These are phyloP conservation scores for Chromoteleia sp. DNA, from an alignment of 2,888 invertebrate genomes.

Conservation along the genomic window DNA sequence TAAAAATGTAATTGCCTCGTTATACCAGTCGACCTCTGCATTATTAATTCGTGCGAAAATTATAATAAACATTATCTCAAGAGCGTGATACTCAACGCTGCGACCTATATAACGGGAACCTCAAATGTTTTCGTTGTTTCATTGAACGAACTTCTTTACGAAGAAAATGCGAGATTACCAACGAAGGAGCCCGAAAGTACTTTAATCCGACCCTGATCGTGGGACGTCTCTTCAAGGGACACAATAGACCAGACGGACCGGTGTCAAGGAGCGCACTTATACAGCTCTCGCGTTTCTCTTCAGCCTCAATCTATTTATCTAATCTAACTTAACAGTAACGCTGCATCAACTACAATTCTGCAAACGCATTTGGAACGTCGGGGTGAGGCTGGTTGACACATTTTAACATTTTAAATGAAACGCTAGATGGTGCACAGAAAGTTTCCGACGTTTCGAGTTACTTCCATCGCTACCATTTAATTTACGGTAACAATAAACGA, in stretches of 20 bases:
- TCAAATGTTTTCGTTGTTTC: not conserved
- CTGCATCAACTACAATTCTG: constrained; percentile 14
- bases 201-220: constrained; percentile 54
- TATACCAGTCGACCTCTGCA: too few species aligned
- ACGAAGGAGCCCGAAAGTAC: constrained; percentile 22
- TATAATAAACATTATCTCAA: too few species aligned
- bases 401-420: too few species aligned
- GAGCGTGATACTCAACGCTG: too few species aligned
- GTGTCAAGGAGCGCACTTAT: constrained; percentile 47
- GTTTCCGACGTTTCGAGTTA: not conserved
- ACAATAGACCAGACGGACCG: constrained; percentile 55
- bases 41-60: too few species aligned
- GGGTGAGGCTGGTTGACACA: too few species aligned
- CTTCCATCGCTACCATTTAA: too few species aligned
- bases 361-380: not conserved
- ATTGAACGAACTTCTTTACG: not conserved
- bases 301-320: constrained; percentile 38
- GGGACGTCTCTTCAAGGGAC: constrained; percentile 45
- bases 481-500: too few species aligned
- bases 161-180: constrained; percentile 19
- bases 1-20: too few species aligned
- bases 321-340: constrained; percentile 17
- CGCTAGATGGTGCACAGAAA: too few species aligned
- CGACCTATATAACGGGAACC: too few species aligned
- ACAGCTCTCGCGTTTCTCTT: constrained; percentile 33